Evolutionary conservation across 2,888 invertebrate genomes (phyloP), one percentile per base, ranked within the genome.

Genomic region (Anorthoa munda): DNA sequence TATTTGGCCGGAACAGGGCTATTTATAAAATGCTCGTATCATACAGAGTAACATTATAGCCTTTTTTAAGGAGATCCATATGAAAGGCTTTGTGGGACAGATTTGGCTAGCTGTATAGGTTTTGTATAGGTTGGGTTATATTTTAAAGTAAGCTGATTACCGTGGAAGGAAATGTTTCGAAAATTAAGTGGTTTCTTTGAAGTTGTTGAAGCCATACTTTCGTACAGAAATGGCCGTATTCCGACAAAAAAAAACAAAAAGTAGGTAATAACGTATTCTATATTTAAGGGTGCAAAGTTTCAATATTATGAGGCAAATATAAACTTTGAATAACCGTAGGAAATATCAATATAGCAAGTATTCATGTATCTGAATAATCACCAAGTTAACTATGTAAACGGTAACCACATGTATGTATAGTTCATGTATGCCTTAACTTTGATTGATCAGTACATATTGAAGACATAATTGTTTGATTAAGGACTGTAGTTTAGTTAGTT

Each of bases 1-100:
- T 83, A 80, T 86, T 85, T 68, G 85, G 85, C 80, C 82, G 88
- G 85, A 85, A 86, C 78, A 73, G 58, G 85, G 75, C 85, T 77
- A 87, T 87, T 86, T 87, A 87, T 87, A 86, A 84, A 84, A 87
- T 77, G 77, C 64, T 79, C 77, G 70, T 79, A 86, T 86, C 77
- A 80, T 80, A 75, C 72, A 72, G 77, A 80, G 80, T 72, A 66
- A 71, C 82, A 79, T 86, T 81, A 82, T 76, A 67, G 80, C 66
- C 66, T 83, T 83, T 72, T 74, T 76, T 81, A 79, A 83, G 72
- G 64, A 77, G 75, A 86, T 83, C 77, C 79, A 70, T 79, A 64
- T 72, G 72, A 74, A 66, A 67, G 59, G 83, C 56, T 66, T 69
- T 75, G 78, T 67, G 68, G 23, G 66, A 71, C 78, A 79, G 74